Evolutionary conservation across 2,797 vertebrate genomes (phyloP), one percentile per base, ranked within the genome.

Genomic region (Smutsia temminckii): DNA sequence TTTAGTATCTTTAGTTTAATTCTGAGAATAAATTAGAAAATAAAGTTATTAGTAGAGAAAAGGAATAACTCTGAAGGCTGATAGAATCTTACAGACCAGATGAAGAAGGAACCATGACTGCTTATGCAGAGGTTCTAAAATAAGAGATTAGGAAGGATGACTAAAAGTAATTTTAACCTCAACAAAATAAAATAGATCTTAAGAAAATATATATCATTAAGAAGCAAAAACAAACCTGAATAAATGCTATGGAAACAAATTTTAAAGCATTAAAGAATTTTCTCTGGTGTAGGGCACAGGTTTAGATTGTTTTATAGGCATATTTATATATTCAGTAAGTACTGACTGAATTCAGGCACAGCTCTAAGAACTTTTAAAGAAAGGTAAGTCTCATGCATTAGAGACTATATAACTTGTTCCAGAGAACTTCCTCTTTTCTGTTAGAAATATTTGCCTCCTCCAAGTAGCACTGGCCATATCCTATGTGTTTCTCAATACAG

Each of bases 1-100:
- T 80, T 71, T 85, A 88, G 21, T 25, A 32, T 49, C 32, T 95
- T 93, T 87, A 83, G n/a, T 77, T 89, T 71, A 94, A 75, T 75
- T 92, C 32, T 59, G 40, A 78, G 17, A 77, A 77, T 84, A 1
- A 91, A 94, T 46, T 84, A 87, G 18, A 63, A 75, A 85, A 64
- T 61, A 59, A 83, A 85, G 13, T 78, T 69, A 16, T 59, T 80
- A 78, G 72, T 25, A 92, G 75, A 61, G 51, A 53, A 51, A 72
- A 88, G 16, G 3, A 6, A 69, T 9, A 37, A n/a, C 20, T 71
- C 40, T 1, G 40, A 64, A 79, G 42, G 0, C 11, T 74, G 42
- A 84, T 6, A 84, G 6, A 72, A 55, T 86, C 6, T 69, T 59
- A 14, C 0, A 53, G 27, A 91, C n/a, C 32, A 57, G 63, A 71